Conservation (phyloP, 2,797 vertebrate species). For the Mallotus villosus region DNA sequence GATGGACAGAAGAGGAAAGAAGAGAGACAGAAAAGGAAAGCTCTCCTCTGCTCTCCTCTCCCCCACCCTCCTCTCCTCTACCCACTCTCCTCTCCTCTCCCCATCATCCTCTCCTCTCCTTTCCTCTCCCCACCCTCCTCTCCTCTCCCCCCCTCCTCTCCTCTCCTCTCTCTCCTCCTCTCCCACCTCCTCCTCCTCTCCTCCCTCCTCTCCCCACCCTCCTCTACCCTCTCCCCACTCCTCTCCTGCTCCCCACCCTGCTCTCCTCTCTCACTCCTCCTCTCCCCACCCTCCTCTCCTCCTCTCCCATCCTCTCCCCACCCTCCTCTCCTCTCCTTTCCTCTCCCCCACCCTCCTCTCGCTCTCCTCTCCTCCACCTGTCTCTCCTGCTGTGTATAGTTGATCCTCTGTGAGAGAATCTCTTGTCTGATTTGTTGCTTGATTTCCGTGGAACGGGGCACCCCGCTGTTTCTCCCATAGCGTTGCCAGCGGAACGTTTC, state of each 20-base stretch:
- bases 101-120: slow-evolving; percentile 8
- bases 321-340: slow-evolving; percentile 19
- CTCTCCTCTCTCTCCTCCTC: background rate
- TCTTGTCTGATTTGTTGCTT: slow-evolving; percentile 17
- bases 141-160: slow-evolving; percentile 20
- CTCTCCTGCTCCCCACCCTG: background rate
- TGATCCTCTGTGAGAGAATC: slow-evolving; percentile 20
- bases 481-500: slow-evolving; percentile 26
- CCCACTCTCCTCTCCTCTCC: slow-evolving; percentile 4
- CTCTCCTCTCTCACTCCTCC: background rate
- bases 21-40: background rate
- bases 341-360: background rate
- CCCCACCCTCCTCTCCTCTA: too few relatives aligned
- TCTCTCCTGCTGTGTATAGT: slow-evolving; percentile 24
- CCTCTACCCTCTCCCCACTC: background rate
- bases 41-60: too few relatives aligned
- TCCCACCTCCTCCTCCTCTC: background rate
- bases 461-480: slow-evolving; percentile 43
- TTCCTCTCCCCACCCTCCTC: background rate
- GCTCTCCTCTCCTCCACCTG: background rate
- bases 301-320: background rate
- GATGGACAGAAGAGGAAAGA: background rate
- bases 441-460: slow-evolving; percentile 39
- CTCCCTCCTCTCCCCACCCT: background rate
- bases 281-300: slow-evolving; percentile 24